phyloP scores from a whole-genome alignment of 2,797 vertebrate species.

The Dryobates pubescens region DNA sequence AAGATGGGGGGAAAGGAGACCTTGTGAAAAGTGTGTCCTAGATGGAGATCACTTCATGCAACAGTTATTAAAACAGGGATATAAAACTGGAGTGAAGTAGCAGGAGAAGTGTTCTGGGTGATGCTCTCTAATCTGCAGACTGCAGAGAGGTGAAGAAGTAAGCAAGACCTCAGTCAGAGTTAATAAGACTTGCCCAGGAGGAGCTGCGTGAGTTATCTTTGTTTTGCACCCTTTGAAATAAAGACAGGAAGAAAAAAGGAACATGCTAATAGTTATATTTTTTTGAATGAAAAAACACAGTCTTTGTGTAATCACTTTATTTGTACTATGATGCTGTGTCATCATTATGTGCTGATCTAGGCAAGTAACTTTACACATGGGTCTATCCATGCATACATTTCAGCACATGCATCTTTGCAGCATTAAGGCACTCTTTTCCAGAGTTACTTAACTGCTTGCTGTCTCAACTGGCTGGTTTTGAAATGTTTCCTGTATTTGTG shows the following conservation, averaged over 20 bases:
- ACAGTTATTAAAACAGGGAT: slow-evolving; percentile 23
- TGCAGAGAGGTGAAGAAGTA: background rate
- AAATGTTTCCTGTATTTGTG: background rate
- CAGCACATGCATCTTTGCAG: background rate
- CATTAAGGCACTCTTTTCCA: background rate
- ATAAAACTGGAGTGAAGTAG: background rate
- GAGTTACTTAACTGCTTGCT: slow-evolving; percentile 3
- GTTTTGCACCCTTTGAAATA: background rate
- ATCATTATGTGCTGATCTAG: slow-evolving; percentile 22
- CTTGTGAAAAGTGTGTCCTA: slow-evolving; percentile 59
- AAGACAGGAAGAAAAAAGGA: slow-evolving; percentile 12
- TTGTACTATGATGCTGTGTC: background rate
- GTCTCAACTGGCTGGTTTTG: background rate
- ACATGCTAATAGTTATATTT: slow-evolving; percentile 11
- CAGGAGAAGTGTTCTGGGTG: background rate
- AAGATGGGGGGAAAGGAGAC: slow-evolving; percentile 22
- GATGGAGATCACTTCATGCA: slow-evolving; percentile 42
- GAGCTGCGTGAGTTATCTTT: background rate
- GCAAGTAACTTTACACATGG: slow-evolving; percentile 35
- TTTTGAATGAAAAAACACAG: background rate
- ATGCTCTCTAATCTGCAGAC: background rate
- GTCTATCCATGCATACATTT: slow-evolving; percentile 1
- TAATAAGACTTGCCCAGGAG: background rate
- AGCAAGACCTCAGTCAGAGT: slow-evolving; percentile 5
- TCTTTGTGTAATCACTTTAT: slow-evolving; percentile 21